These are phyloP conservation scores for Lepisosteus oculatus DNA, from an alignment of 2,113 vertebrate species.

Conservation along the genomic window DNA sequence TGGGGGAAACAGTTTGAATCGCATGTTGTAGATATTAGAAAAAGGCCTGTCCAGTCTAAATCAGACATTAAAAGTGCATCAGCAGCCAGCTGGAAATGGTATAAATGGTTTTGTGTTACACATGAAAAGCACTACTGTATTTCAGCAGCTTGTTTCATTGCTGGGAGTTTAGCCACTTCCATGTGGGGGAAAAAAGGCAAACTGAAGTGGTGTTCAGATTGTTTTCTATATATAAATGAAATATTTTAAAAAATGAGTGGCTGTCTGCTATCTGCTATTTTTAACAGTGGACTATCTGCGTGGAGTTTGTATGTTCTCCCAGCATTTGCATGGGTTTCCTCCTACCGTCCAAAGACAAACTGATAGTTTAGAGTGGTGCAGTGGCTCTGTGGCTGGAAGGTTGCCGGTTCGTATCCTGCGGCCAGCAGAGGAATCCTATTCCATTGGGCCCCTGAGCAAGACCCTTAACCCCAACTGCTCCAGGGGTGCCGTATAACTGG, in stretches of 20 bases:
- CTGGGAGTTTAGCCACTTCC: background rate
- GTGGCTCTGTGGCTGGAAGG: too few relatives aligned
- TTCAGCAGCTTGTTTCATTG: constrained; percentile 1
- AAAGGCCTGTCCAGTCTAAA: constrained; percentile 5
- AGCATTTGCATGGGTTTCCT: too few relatives aligned
- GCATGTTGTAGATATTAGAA: constrained; percentile 2
- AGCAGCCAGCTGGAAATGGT: constrained; percentile 2
- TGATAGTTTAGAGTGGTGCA: too few relatives aligned
- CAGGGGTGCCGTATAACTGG: too few relatives aligned
- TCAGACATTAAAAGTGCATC: constrained; percentile 14
- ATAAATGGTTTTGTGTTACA: constrained; percentile 7
- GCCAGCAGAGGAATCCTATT: too few relatives aligned
- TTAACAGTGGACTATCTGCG: too few relatives aligned
- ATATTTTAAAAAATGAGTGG: background rate
- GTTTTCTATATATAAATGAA: background rate
- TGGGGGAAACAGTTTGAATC: background rate
- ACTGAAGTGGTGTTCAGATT: background rate
- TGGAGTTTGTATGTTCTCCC: too few relatives aligned
- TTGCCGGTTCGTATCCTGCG: too few relatives aligned
- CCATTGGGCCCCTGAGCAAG: too few relatives aligned
- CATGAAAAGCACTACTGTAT: constrained; percentile 14
- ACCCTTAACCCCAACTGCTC: too few relatives aligned
- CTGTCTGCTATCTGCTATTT: too few relatives aligned
- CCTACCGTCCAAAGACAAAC: too few relatives aligned
- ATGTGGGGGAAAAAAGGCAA: background rate